Evolutionary conservation across 2,888 invertebrate genomes (phyloP), one percentile per base, ranked within the genome.

Genomic region (Euplagia quadripunctaria): DNA sequence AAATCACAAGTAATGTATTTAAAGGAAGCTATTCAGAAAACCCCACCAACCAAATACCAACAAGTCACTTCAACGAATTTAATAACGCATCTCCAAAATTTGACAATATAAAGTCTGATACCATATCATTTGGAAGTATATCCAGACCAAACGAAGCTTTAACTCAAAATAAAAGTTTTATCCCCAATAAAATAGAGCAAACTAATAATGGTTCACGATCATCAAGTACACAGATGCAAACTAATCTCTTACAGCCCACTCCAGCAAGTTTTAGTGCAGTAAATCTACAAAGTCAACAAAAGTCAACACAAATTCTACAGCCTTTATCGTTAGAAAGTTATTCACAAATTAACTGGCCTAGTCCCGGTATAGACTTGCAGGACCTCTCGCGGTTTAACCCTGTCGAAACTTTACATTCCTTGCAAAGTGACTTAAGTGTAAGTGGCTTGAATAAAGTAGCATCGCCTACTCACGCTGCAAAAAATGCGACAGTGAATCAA

Each of bases 341-440:
- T 84, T 96, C 96, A 1, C 95, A 96, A 87, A 97, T 97, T 65
- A 96, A 96, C 86, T 97, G 97, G 97, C 97, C 97, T 6, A 96
- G 96, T 86, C 97, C 97, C 17, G 97, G 97, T 42, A 93, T 96
- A 81, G 93, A 96, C 82, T 89, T 96, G 71, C 96, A 96, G 83
- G 96, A 96, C 86, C 88, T 96, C 6, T 95, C 96, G 2, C 87
- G 94, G 75, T 96, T 96, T 71, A 96, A 96, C 86, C 96, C 96
- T 43, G 94, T 96, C 0, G 94, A 96, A 85, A 94, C 94, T 49
- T 85, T 96, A 63, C 92, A 94, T 70, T 94, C 96, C 6, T 86
- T 96, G 68, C 94, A 95, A 87, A 93, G 87, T 74, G 94, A 95
- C 78, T 80, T 90, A 49, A 92, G 88, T 83, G 86, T 86, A 6